Percentiles rank a stretch among this genome's conserved stretches.
Evolutionary conservation across 2,113 vertebrate genomes (phyloP).

Genomic region (Acanthochromis polyacanthus): DNA sequence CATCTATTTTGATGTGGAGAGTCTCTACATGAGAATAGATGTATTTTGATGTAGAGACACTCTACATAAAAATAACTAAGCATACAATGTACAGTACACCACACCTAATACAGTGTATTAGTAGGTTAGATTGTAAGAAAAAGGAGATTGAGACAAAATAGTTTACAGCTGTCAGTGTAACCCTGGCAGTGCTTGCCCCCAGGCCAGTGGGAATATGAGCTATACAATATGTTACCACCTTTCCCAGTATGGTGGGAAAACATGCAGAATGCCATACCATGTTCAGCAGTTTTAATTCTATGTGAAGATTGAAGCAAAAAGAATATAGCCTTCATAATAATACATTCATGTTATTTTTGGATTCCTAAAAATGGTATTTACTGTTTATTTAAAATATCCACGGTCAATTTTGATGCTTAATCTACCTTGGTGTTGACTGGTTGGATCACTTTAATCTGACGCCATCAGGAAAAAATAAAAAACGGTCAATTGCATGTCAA

Average conservation of each 20-base stretch:
- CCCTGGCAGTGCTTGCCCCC: background rate
- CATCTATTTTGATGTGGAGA: too few relatives aligned
- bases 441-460: background rate
- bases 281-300: background rate
- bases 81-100: too few relatives aligned
- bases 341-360: background rate
- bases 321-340: background rate
- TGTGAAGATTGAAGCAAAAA: background rate
- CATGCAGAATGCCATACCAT: background rate
- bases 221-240: background rate
- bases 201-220: background rate
- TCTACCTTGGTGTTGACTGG: background rate
- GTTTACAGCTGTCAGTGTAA: constrained; percentile 21
- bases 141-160: constrained; percentile 10
- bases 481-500: background rate
- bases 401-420: background rate
- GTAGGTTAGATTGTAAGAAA: background rate
- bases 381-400: background rate
- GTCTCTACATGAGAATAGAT: too few relatives aligned
- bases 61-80: too few relatives aligned
- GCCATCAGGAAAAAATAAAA: background rate
- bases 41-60: too few relatives aligned
- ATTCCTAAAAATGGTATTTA: too few relatives aligned
- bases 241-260: constrained; percentile 4
- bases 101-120: background rate